Conservation (phyloP, 2,888 invertebrate species). For the Drosophila borborema region DNA sequence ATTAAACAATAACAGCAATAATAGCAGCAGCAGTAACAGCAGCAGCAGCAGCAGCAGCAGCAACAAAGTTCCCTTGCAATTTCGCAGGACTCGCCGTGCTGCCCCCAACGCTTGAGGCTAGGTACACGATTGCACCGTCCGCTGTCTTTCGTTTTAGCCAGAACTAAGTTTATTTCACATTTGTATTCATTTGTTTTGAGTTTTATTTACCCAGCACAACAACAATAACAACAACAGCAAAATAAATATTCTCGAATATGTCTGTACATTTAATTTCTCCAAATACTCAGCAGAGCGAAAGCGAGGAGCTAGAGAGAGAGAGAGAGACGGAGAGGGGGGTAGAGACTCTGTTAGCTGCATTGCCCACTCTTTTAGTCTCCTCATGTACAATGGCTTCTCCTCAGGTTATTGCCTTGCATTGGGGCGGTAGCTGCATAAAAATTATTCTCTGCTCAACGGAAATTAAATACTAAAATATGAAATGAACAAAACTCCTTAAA, state of each 20-base stretch:
- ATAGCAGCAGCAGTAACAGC: slow-evolving; percentile 14
- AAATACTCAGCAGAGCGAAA: slow-evolving; percentile 30
- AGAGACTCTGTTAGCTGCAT: slow-evolving; percentile 19
- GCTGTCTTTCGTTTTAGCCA: slow-evolving; percentile 33
- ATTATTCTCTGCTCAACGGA: slow-evolving; percentile 14
- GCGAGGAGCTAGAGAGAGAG: neutral
- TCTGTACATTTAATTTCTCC: slow-evolving; percentile 56
- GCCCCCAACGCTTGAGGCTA: slow-evolving; percentile 2
- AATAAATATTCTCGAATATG: slow-evolving; percentile 29
- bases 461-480: slow-evolving; percentile 17
- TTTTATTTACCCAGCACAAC: slow-evolving; percentile 67
- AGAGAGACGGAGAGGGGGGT: slow-evolving; percentile 1
- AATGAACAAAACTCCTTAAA: slow-evolving; percentile 3
- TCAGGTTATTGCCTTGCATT: slow-evolving; percentile 45
- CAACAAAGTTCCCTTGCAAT: slow-evolving; percentile 37
- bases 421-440: slow-evolving; percentile 15
- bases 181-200: slow-evolving; percentile 76
- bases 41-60: neutral
- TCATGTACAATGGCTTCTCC: slow-evolving; percentile 22
- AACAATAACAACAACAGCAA: slow-evolving; percentile 12
- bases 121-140: slow-evolving; percentile 26
- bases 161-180: slow-evolving; percentile 76
- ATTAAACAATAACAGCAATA: slow-evolving; percentile 60
- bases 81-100: slow-evolving; percentile 27
- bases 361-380: neutral